phyloP scores from a whole-genome alignment of 2,888 invertebrate genomes.

The Cantharis flavilabris region DNA sequence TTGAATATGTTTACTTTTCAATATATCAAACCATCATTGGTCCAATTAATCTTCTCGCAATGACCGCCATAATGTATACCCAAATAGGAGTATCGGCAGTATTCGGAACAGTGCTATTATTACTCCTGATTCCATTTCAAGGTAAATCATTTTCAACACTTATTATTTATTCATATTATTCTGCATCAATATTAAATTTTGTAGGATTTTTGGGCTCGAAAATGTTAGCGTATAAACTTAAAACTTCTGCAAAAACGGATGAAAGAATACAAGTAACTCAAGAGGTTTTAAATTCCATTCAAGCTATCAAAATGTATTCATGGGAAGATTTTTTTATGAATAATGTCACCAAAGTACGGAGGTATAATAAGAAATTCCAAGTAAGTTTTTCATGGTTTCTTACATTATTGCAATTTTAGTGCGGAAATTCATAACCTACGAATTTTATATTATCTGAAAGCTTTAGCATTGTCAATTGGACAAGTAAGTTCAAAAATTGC shows the following conservation, averaged over 20 bases:
- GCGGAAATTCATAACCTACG: slow-evolving; percentile 66
- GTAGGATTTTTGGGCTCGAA: not conserved
- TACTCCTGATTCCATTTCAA: not conserved
- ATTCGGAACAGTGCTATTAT: not conserved
- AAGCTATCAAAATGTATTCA: not conserved
- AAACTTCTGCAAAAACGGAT: not conserved
- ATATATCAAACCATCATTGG: slow-evolving; percentile 61
- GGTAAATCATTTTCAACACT: not conserved
- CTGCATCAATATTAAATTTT: not conserved
- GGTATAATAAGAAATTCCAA: not conserved
- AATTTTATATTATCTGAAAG: slow-evolving; percentile 45
- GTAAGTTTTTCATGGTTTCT: not conserved
- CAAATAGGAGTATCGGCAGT: slow-evolving; percentile 56
- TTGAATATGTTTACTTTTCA: slow-evolving; percentile 61
- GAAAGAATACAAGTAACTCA: not conserved
- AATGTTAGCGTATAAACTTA: not conserved
- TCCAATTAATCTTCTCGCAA: slow-evolving; percentile 73
- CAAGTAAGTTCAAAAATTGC: slow-evolving; percentile 46
- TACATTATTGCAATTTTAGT: slow-evolving; percentile 55
- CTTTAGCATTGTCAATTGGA: slow-evolving; percentile 43
- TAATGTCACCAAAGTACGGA: not conserved
- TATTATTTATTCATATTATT: no score
- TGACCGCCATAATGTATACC: slow-evolving; percentile 68
- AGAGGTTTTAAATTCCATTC: not conserved
- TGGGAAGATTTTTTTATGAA: not conserved